Conservation (phyloP, 92 coral and sea anemone species). For the Galaxea fascicularis region DNA sequence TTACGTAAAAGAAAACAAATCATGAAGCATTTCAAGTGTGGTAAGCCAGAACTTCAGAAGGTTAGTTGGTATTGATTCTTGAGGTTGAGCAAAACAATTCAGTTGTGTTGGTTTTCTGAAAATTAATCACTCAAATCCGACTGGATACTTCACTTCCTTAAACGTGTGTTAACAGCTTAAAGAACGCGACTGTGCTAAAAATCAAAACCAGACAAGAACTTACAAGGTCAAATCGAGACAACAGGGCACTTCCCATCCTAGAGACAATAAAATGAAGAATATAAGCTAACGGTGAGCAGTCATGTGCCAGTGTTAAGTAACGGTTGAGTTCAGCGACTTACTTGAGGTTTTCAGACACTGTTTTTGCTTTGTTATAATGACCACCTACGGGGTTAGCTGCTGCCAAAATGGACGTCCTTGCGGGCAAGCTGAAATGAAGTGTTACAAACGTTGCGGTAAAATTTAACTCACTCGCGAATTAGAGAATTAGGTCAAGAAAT, state of each 20-base stretch:
- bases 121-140: too few relatives aligned
- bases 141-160: too few relatives aligned
- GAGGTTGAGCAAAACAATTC: too few relatives aligned
- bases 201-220: slow-evolving; percentile 26
- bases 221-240: slow-evolving; percentile 97
- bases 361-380: slow-evolving; percentile 96
- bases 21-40: too few relatives aligned
- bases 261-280: slow-evolving; percentile 7
- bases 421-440: slow-evolving; percentile 81
- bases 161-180: background rate
- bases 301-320: background rate
- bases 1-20: too few relatives aligned
- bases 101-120: too few relatives aligned
- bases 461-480: background rate
- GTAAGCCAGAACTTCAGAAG: too few relatives aligned
- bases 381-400: slow-evolving; percentile 99
- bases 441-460: background rate
- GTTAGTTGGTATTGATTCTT: too few relatives aligned
- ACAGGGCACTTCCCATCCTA: slow-evolving; percentile 98
- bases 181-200: background rate
- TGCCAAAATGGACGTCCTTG: slow-evolving; percentile 95
- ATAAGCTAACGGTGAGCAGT: background rate
- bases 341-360: slow-evolving; percentile 98
- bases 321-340: slow-evolving; percentile 41
- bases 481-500: too few relatives aligned